Percentiles rank a stretch among this genome's conserved stretches.
Conservation (phyloP, 2,797 vertebrate species). For the Sebastes goodei region DNA sequence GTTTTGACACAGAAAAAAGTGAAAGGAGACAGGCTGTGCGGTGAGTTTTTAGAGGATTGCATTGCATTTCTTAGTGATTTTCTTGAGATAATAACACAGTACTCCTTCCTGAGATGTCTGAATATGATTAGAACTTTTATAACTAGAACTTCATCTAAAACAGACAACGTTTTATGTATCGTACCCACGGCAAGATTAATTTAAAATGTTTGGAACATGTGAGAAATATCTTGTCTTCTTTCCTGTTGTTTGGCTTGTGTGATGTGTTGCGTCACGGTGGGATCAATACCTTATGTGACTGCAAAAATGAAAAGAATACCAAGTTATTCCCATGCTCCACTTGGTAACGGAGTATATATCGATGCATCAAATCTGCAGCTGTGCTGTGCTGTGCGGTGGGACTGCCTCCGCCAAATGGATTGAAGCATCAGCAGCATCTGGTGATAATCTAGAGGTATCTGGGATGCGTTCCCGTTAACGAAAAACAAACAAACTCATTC, state of each 20-base stretch:
- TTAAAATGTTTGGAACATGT: neutral
- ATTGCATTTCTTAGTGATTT: neutral
- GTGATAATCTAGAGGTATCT: neutral
- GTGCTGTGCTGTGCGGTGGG: neutral
- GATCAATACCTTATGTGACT: neutral
- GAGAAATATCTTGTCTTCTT: neutral
- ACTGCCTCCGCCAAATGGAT: neutral
- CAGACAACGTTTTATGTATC: neutral
- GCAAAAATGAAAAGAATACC: neutral
- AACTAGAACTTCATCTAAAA: neutral
- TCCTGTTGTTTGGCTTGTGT: neutral
- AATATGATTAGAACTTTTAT: neutral
- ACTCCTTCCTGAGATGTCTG: neutral
- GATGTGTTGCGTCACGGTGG: neutral
- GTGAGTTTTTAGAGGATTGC: neutral
- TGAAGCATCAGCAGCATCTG: constrained; percentile 1
- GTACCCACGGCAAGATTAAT: neutral
- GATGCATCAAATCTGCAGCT: constrained; percentile 10
- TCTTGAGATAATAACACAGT: neutral
- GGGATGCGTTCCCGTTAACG: neutral
- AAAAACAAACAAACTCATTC: neutral
- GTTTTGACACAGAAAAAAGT: neutral
- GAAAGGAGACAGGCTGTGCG: neutral
- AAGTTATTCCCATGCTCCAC: neutral
- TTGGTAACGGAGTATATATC: neutral